These are phyloP conservation scores for Stenodera caucasica DNA, from an alignment of 2,888 invertebrate genomes.

Conservation along the genomic window DNA sequence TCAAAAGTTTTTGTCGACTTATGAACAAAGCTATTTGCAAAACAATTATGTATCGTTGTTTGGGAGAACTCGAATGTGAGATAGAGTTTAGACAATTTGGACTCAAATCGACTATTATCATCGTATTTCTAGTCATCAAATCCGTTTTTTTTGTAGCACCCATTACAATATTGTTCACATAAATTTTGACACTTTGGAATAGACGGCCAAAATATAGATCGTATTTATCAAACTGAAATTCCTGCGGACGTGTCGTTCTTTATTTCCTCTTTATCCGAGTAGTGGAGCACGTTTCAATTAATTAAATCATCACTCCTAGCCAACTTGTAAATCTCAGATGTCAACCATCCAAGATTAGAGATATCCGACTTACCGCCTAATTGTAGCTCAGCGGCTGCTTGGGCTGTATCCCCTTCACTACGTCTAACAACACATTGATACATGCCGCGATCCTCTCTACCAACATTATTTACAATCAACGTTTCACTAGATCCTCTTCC, in stretches of 20 bases:
- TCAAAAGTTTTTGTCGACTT: too few relatives aligned
- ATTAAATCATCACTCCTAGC: not conserved
- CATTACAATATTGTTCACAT: not conserved
- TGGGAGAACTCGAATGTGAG: not conserved
- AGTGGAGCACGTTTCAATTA: not conserved
- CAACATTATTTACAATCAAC: slow-evolving; percentile 67
- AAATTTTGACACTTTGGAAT: not conserved
- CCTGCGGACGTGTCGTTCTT: not conserved
- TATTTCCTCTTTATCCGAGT: not conserved
- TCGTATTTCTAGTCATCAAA: not conserved
- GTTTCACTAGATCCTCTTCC: slow-evolving; percentile 67
- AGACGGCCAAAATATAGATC: too few relatives aligned
- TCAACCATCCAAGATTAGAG: not conserved
- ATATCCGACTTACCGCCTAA: slow-evolving; percentile 67
- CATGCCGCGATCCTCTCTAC: slow-evolving; percentile 74
- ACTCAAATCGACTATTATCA: not conserved
- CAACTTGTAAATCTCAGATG: not conserved
- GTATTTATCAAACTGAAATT: too few relatives aligned
- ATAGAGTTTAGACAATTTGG: not conserved
- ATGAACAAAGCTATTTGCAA: too few relatives aligned
- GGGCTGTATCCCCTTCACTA: slow-evolving; percentile 73
- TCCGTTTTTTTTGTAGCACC: not conserved
- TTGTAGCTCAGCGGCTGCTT: slow-evolving; percentile 74
- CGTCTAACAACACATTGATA: slow-evolving; percentile 74
- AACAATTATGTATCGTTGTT: too few relatives aligned